Conservation (phyloP, 2,888 invertebrate genomes). For the Tipula confusa region DNA sequence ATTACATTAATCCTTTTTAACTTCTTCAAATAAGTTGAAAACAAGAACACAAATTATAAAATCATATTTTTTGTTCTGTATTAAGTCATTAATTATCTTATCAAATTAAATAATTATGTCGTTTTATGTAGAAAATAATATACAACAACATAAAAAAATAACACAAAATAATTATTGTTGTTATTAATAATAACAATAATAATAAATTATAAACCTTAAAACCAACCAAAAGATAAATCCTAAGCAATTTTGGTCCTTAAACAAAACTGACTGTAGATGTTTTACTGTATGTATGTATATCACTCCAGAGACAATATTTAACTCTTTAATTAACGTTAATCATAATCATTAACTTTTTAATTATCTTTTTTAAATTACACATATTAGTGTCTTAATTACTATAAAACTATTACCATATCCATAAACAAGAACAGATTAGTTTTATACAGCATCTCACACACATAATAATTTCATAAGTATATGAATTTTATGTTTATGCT, state of each 20-base stretch:
- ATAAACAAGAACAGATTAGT: no score
- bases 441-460: no score
- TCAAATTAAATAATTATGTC: constrained; percentile 12
- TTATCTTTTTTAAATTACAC: background rate
- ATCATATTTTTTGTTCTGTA: background rate
- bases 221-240: background rate
- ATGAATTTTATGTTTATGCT: no score
- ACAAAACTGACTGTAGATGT: background rate
- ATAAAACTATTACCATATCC: no score
- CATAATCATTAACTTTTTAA: background rate
- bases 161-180: background rate
- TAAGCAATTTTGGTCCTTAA: background rate
- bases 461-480: no score
- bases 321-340: background rate
- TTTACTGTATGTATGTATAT: background rate
- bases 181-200: background rate
- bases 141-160: background rate
- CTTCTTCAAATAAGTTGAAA: background rate
- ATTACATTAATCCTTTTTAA: constrained; percentile 20
- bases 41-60: constrained; percentile 6
- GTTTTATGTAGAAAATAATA: background rate
- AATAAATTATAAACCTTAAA: background rate
- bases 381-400: no score
- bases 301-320: background rate
- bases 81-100: constrained; percentile 25